These are phyloP conservation scores for Apoderus coryli DNA, from an alignment of 2,888 invertebrate species.

Conservation along the genomic window DNA sequence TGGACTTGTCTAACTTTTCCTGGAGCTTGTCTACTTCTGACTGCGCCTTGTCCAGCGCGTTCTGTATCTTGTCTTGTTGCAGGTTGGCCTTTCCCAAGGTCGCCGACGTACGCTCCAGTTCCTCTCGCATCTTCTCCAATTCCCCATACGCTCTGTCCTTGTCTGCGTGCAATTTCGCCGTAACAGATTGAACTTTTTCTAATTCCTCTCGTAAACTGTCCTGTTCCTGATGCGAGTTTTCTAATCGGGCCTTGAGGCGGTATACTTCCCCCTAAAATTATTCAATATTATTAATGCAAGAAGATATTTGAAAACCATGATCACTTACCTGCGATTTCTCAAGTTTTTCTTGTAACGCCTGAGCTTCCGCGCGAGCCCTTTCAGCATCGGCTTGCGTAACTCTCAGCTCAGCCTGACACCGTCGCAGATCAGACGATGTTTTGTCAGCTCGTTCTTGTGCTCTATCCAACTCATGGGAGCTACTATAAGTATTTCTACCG, in stretches of 20 bases:
- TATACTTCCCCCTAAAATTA: slow-evolving; percentile 63
- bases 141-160: slow-evolving; percentile 67
- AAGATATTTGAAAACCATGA: too few species aligned
- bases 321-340: slow-evolving; percentile 63
- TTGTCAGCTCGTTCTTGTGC: slow-evolving; percentile 79
- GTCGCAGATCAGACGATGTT: slow-evolving; percentile 64
- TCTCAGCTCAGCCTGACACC: slow-evolving; percentile 79
- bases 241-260: slow-evolving; percentile 81
- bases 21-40: slow-evolving; percentile 82
- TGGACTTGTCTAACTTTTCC: slow-evolving; percentile 72
- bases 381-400: slow-evolving; percentile 88
- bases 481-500: slow-evolving; percentile 66
- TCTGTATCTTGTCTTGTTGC: slow-evolving; percentile 84
- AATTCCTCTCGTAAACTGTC: slow-evolving; percentile 86
- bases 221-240: slow-evolving; percentile 90
- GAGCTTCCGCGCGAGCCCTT: slow-evolving; percentile 67
- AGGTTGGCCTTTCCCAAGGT: slow-evolving; percentile 83
- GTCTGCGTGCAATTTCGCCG: slow-evolving; percentile 75
- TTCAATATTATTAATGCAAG: not conserved
- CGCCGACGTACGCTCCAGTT: slow-evolving; percentile 76
- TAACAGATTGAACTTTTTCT: slow-evolving; percentile 70
- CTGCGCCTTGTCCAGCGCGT: slow-evolving; percentile 76
- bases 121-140: slow-evolving; percentile 66
- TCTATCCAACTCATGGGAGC: slow-evolving; percentile 55
- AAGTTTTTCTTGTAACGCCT: slow-evolving; percentile 77